These are phyloP conservation scores for Balearica regulorum DNA, from an alignment of 2,797 vertebrate genomes.

Conservation along the genomic window DNA sequence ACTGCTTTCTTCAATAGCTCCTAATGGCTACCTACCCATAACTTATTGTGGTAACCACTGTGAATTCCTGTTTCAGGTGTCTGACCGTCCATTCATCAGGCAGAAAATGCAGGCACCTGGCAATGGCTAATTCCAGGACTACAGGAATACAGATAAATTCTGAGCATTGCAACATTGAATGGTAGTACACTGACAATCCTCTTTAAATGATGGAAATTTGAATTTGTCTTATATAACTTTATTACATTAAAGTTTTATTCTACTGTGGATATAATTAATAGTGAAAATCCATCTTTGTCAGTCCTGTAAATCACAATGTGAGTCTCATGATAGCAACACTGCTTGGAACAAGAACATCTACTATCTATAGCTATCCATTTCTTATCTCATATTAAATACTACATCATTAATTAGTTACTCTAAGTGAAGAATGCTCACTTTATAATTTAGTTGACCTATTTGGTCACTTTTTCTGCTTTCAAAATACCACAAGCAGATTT, in stretches of 20 bases:
- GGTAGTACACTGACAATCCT: neutral
- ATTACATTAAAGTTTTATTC: neutral
- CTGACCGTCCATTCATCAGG: neutral
- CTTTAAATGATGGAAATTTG: neutral
- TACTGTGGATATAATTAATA: neutral
- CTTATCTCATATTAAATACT: neutral
- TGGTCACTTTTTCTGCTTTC: neutral
- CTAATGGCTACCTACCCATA: neutral
- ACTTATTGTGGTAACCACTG: neutral
- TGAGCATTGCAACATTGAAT: neutral
- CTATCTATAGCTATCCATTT: neutral
- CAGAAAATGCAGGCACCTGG: neutral
- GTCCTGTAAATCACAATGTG: neutral
- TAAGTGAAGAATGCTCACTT: neutral
- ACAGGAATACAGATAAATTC: neutral
- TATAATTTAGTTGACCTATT: neutral
- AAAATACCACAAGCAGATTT: neutral
- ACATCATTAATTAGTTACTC: neutral
- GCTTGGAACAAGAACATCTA: neutral
- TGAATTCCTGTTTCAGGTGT: neutral
- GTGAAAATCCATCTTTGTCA: neutral
- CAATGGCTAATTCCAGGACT: neutral
- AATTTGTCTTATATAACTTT: neutral
- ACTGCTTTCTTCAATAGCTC: neutral
- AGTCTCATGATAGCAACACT: neutral